Evolutionary conservation across 2,113 vertebrate species (phyloP).

Genomic region (Pterophyllum scalare): DNA sequence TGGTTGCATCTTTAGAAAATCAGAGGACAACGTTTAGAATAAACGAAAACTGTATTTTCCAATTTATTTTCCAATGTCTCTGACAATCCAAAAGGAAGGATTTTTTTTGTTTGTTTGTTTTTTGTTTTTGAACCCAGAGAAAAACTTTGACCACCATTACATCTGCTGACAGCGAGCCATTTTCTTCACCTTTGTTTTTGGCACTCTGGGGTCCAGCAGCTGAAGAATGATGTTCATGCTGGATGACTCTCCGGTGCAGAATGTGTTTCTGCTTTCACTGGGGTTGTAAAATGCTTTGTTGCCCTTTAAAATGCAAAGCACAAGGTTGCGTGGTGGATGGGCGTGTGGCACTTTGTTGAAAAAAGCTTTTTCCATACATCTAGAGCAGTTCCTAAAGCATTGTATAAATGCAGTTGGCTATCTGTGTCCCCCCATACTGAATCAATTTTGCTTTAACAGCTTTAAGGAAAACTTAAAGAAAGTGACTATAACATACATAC

Average conservation of each 20-base stretch:
- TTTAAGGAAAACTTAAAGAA: slow-evolving; percentile 8
- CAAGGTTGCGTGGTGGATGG: not conserved
- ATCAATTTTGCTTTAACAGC: not conserved
- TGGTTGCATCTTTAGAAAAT: not conserved
- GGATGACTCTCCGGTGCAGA: not conserved
- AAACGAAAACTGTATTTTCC: not conserved
- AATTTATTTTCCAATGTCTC: not conserved
- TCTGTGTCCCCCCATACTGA: too few species aligned
- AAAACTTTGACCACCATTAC: not conserved
- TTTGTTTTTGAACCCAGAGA: not conserved
- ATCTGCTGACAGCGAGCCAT: not conserved
- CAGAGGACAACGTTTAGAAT: not conserved
- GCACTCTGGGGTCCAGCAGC: not conserved
- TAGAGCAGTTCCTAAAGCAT: not conserved
- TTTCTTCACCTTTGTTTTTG: not conserved
- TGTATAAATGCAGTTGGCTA: not conserved
- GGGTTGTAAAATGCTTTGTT: not conserved
- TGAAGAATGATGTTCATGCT: not conserved
- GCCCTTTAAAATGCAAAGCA: not conserved
- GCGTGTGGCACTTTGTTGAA: not conserved
- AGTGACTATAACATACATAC: not conserved
- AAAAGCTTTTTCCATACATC: not conserved
- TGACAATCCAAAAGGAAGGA: not conserved
- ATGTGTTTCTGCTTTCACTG: not conserved
- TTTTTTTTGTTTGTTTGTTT: not conserved